phyloP scores from a whole-genome alignment of 1,140 invertebrate genomes.

The Tyrophagus putrescentiae region DNA sequence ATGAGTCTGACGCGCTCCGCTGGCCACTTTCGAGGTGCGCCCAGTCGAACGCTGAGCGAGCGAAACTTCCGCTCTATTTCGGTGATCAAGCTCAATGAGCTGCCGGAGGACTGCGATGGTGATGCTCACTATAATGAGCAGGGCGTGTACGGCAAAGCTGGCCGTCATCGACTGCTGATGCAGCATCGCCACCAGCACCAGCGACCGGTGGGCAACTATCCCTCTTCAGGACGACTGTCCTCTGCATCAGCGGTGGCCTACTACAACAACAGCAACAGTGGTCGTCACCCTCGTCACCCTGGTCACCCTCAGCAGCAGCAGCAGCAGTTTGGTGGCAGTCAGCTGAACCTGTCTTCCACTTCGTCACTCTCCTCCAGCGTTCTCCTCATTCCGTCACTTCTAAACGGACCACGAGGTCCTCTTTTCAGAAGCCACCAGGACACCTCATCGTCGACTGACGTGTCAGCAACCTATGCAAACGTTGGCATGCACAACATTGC shows the following conservation, averaged over 20 bases:
- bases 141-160: background rate
- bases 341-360: background rate
- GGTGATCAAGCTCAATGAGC: background rate
- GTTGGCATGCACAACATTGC: no score
- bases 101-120: background rate
- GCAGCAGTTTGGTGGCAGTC: background rate
- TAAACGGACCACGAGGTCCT: no score
- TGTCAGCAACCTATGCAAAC: no score
- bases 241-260: background rate
- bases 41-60: background rate
- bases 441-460: no score
- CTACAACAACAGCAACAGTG: background rate
- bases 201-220: background rate
- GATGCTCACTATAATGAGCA: background rate
- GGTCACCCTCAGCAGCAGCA: background rate
- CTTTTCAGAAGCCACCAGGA: no score
- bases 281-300: background rate
- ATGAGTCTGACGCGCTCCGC: background rate
- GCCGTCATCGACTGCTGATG: background rate
- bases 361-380: no score
- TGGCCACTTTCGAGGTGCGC: background rate
- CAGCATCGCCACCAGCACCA: background rate
- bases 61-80: conserved; percentile 11
- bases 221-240: background rate
- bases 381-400: no score